Percentiles rank a stretch among this genome's conserved stretches.
Evolutionary conservation across 2,113 vertebrate genomes (phyloP).

Genomic region (Peromyscus polionotus): DNA sequence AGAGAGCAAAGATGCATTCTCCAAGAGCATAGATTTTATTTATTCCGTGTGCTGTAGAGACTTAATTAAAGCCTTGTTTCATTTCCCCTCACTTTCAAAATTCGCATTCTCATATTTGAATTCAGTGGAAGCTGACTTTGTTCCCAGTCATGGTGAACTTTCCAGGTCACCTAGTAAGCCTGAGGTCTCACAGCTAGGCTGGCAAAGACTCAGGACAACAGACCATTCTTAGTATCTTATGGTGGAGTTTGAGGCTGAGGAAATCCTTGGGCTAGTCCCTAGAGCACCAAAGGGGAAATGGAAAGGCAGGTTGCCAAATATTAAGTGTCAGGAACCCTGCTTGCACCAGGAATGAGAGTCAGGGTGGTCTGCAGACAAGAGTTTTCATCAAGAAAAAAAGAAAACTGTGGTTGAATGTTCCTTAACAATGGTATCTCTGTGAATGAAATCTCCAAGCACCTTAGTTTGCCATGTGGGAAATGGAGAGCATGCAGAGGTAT

Average conservation of each 20-base stretch:
- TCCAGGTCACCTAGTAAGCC: no score
- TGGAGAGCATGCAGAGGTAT: not conserved
- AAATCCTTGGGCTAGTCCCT: not conserved
- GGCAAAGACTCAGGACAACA: not conserved
- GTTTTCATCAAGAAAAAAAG: not conserved
- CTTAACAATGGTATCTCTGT: not conserved
- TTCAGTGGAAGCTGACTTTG: not conserved
- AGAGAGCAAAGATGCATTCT: conserved; percentile 53
- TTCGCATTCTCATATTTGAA: not conserved
- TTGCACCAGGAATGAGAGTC: not conserved
- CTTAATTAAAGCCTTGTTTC: conserved; percentile 58
- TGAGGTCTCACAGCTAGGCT: not conserved
- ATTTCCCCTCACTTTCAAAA: conserved; percentile 56
- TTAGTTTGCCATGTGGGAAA: not conserved
- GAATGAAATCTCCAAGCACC: not conserved
- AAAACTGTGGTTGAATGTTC: not conserved
- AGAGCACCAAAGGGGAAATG: not conserved
- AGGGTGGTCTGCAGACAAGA: not conserved
- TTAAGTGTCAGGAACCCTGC: not conserved
- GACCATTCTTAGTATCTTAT: not conserved
- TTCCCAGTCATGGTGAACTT: not conserved
- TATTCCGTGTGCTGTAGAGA: conserved; percentile 18
- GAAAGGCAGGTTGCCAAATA: not conserved
- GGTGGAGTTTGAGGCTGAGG: not conserved
- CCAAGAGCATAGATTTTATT: conserved; percentile 32